A percentile compares a stretch with the other conserved stretches of the same genome.
phyloP scores from a whole-genome alignment of 2,888 invertebrate species.

The Nowickia ferox region DNA sequence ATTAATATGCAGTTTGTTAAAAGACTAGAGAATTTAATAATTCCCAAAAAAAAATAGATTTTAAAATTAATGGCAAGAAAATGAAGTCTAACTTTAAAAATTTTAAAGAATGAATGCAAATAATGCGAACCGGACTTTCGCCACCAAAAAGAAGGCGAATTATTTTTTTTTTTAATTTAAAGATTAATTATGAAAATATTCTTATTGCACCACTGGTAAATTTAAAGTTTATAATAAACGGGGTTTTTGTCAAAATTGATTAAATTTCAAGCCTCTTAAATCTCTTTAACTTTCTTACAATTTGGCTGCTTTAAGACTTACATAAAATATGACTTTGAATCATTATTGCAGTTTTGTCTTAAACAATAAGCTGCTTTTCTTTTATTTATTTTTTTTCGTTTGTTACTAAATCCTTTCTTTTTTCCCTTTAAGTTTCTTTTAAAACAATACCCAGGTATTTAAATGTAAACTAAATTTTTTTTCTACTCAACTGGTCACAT shows the following conservation, averaged over 20 bases:
- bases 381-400: no score
- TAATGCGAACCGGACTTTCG: no score
- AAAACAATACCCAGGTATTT: conserved; percentile 13
- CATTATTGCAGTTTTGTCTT: background rate
- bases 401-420: background rate
- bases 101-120: background rate
- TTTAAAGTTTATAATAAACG: background rate
- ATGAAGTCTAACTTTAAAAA: background rate
- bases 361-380: conserved; percentile 2
- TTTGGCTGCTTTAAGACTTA: background rate
- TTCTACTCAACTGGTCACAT: background rate
- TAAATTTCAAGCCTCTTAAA: background rate
- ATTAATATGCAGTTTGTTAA: background rate
- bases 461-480: background rate
- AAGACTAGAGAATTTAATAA: background rate
- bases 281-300: background rate
- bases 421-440: conserved; percentile 5
- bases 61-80: background rate
- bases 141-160: no score
- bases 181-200: background rate
- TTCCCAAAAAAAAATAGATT: background rate
- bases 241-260: background rate
- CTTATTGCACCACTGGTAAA: background rate
- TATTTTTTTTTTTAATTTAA: no score
- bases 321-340: conserved; percentile 19